Conservation (phyloP, 2,888 invertebrate genomes). For the Trissonchulus sp. region DNA sequence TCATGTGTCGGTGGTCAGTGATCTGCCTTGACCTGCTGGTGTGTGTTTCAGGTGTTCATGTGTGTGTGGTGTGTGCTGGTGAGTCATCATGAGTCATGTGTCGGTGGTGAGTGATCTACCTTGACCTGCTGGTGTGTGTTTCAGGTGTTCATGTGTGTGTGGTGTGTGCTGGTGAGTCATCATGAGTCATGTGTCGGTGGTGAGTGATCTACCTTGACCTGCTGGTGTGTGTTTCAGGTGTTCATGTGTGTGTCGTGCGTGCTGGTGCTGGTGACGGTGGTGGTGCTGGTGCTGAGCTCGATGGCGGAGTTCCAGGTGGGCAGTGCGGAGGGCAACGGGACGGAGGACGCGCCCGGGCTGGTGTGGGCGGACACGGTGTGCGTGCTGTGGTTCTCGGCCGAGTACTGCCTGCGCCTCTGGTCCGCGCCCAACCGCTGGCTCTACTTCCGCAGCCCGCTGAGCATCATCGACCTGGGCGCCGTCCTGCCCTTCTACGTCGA, state of each 20-base stretch:
- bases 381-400: slow-evolving; percentile 27
- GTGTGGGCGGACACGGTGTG: slow-evolving; percentile 21
- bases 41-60: no score
- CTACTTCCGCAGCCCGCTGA: slow-evolving; percentile 21
- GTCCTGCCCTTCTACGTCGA: slow-evolving; percentile 29
- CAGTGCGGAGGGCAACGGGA: background rate
- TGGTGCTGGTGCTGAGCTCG: slow-evolving; percentile 26
- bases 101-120: no score
- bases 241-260: slow-evolving; percentile 11
- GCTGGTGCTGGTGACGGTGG: slow-evolving; percentile 26
- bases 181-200: no score
- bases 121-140: no score
- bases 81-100: no score
- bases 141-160: no score
- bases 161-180: no score
- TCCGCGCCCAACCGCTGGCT: slow-evolving; percentile 16
- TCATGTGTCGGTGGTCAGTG: no score
- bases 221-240: slow-evolving; percentile 9
- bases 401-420: slow-evolving; percentile 26
- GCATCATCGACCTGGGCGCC: slow-evolving; percentile 23
- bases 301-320: slow-evolving; percentile 22
- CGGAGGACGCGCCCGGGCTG: background rate
- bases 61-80: no score
- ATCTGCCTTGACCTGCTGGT: no score
- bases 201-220: no score